Conservation (phyloP, 2,113 vertebrate genomes). For the Oreotragus oreotragus region DNA sequence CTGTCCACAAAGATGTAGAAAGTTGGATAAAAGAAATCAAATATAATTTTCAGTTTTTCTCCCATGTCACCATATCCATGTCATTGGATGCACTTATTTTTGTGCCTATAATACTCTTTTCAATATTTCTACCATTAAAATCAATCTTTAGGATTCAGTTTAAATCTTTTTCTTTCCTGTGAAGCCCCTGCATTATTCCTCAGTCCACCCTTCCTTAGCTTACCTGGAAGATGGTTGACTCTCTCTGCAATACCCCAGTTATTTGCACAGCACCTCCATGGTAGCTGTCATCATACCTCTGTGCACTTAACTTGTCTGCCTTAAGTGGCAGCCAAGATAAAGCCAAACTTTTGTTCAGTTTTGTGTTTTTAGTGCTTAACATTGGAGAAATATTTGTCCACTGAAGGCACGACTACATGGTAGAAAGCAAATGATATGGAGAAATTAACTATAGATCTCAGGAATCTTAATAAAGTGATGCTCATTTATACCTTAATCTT, state of each 20-base stretch:
- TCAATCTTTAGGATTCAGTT: not conserved
- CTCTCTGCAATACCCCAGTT: not conserved
- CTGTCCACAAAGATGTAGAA: not conserved
- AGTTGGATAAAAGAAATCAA: not conserved
- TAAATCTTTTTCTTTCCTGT: not conserved
- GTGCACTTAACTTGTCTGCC: not conserved
- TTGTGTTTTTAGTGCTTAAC: not conserved
- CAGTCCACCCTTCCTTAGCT: not conserved
- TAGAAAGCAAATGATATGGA: not conserved
- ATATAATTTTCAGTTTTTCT: not conserved
- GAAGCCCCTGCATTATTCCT: not conserved
- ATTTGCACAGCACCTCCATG: not conserved
- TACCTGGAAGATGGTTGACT: too few relatives aligned
- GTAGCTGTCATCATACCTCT: not conserved
- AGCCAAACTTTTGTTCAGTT: too few relatives aligned
- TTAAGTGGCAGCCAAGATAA: not conserved
- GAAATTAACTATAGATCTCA: not conserved
- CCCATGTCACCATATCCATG: not conserved
- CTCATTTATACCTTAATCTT: not conserved
- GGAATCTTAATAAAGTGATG: not conserved
- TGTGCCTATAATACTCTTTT: not conserved
- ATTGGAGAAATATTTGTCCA: not conserved
- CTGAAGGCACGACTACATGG: not conserved
- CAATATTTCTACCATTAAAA: not conserved
- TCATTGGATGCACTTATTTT: not conserved